Evolutionary conservation across 2,888 invertebrate species (phyloP), one percentile per base, ranked within the genome.

Genomic region (Coenonympha glycerion): DNA sequence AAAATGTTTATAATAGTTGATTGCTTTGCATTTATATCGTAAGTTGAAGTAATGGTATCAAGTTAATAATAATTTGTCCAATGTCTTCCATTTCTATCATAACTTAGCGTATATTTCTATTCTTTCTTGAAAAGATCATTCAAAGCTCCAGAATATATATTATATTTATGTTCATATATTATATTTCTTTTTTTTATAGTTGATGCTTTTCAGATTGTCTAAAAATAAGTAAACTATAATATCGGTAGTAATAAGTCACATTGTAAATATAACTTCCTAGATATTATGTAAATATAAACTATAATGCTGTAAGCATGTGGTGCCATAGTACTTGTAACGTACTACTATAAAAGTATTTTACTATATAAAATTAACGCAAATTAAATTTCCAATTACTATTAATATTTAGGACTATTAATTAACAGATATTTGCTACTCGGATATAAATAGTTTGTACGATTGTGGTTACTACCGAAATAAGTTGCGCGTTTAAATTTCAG

Each of bases 251-350:
- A 45, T 46, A 22, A 19, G 18, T 9, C 49, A 47, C 41, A 48
- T 40, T 55, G 47, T 51, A 48, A 40, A 50, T 50, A 51, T 39
- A 39, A 13, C 19, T 24, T 19, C 28, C 28, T 46, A 39, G 45
- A 46, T 62, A n/a, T n/a, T n/a, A 56, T 79, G 74, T 78, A 76
- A 66, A 78, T 79, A 74, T 64, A 62, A 53, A 53, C 47, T 64
- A 65, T 68, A 73, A 73, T 85, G 85, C 84, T 87, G 57, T 79
- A 82, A 85, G 87, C 86, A 84, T 84, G 77, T 74, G 77, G 86
- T 87, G 87, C 87, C 87, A 87, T 87, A 82, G 72, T 75, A 75
- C n/a, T n/a, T n/a, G n/a, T n/a, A n/a, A n/a, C n/a, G 78, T 76
- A 79, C 75, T 77, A 74, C 76, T 78, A 70, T 67, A 69, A 71